phyloP scores from a whole-genome alignment of 2,888 invertebrate species.

The Toxonevra muliebris region DNA sequence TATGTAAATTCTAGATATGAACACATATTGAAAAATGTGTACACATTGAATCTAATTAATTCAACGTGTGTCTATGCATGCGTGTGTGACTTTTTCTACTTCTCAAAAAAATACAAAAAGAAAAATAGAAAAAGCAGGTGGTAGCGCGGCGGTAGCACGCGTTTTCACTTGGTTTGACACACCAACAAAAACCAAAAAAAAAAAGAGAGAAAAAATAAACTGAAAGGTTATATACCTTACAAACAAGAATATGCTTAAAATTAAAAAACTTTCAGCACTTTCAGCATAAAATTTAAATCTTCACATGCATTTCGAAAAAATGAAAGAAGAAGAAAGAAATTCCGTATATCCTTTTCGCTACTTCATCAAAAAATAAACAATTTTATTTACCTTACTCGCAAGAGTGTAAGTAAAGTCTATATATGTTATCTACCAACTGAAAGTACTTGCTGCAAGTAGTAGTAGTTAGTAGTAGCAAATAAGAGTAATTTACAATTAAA shows the following conservation, averaged over 20 bases:
- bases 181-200: background rate
- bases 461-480: background rate
- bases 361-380: conserved; percentile 18
- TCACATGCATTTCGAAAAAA: conserved; percentile 1
- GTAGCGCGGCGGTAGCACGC: background rate
- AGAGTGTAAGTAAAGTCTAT: background rate
- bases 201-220: background rate
- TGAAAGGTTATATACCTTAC: conserved; percentile 1
- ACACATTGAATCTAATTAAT: conserved; percentile 59
- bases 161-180: background rate
- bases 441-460: background rate
- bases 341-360: no score
- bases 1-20: no score
- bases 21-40: conserved; percentile 13
- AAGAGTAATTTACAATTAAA: conserved; percentile 42
- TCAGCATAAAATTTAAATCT: conserved; percentile 12
- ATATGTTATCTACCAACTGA: background rate
- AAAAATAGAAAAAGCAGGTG: conserved; percentile 1
- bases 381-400: conserved; percentile 23
- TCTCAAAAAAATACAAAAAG: background rate
- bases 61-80: conserved; percentile 48
- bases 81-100: conserved; percentile 55
- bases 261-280: conserved; percentile 23
- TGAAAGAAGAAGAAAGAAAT: background rate
- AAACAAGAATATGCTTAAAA: conserved; percentile 21